These are phyloP conservation scores for Pelobates cultripes DNA, from an alignment of 2,797 vertebrate genomes.

Conservation along the genomic window DNA sequence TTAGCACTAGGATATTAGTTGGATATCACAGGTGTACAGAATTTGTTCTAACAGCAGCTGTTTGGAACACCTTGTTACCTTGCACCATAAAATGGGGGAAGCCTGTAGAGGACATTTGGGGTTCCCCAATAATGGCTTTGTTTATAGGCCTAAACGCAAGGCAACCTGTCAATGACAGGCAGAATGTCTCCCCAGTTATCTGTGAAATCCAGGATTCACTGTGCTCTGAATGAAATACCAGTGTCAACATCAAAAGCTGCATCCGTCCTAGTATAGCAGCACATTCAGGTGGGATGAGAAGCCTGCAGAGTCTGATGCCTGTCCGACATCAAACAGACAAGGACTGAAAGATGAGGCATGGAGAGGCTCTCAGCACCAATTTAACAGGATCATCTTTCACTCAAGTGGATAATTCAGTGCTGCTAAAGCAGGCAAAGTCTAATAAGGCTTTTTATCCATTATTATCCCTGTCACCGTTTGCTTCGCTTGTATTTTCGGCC, in stretches of 20 bases:
- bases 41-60: slow-evolving; percentile 14
- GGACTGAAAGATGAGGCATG: slow-evolving; percentile 45
- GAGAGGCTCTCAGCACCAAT: slow-evolving; percentile 53
- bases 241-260: slow-evolving; percentile 52
- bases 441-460: slow-evolving; percentile 56
- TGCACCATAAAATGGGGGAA: slow-evolving; percentile 20
- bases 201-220: slow-evolving; percentile 47
- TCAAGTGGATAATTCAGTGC: slow-evolving; percentile 56
- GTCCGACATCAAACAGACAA: slow-evolving; percentile 55
- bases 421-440: slow-evolving; percentile 54
- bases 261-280: slow-evolving; percentile 39
- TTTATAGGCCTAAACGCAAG: slow-evolving; percentile 21
- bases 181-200: slow-evolving; percentile 43
- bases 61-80: slow-evolving; percentile 28
- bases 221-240: slow-evolving; percentile 42
- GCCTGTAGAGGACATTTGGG: slow-evolving; percentile 26
- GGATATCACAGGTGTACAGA: slow-evolving; percentile 37
- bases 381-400: slow-evolving; percentile 58
- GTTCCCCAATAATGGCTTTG: slow-evolving; percentile 16
- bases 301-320: slow-evolving; percentile 52
- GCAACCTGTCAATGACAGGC: slow-evolving; percentile 39
- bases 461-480: slow-evolving; percentile 54
- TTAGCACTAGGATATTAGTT: slow-evolving; percentile 10
- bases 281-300: slow-evolving; percentile 52
- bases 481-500: slow-evolving; percentile 51